These are phyloP conservation scores for Nothura maculosa DNA, from an alignment of 2,797 vertebrate species.

Conservation along the genomic window DNA sequence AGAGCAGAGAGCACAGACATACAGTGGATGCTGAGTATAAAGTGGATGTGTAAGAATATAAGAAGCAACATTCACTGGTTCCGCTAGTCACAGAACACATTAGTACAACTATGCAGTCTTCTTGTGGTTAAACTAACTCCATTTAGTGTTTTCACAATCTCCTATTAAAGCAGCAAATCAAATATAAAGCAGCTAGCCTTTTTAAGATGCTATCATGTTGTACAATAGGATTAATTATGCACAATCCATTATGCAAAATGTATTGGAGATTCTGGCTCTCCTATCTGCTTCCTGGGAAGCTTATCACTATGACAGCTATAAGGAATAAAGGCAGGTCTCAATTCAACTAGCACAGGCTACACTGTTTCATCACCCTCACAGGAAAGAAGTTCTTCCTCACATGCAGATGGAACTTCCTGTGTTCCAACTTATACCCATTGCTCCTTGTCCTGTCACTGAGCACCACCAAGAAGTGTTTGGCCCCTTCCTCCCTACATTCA, in stretches of 20 bases:
- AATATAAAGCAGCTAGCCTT: not conserved
- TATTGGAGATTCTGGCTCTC: not conserved
- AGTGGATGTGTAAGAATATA: too few species aligned
- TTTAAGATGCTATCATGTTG: not conserved
- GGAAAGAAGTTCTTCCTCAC: too few species aligned
- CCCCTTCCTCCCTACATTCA: too few species aligned
- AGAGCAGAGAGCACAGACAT: not conserved
- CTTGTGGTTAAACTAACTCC: not conserved
- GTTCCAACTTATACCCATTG: too few species aligned
- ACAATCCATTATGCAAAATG: not conserved
- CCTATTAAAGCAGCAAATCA: not conserved
- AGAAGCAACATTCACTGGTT: too few species aligned
- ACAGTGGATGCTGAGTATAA: not conserved
- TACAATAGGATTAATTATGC: not conserved
- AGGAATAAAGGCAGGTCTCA: not conserved
- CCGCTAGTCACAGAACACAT: too few species aligned
- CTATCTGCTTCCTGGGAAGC: not conserved
- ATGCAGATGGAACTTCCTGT: too few species aligned
- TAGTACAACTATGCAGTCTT: not conserved
- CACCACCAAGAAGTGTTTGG: too few species aligned
- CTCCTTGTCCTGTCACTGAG: too few species aligned
- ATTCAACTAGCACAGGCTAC: not conserved
- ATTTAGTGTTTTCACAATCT: not conserved
- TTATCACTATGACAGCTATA: accelerated
- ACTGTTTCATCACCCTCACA: too few species aligned